Evolutionary conservation across 2,888 invertebrate genomes (phyloP).

Genomic region (Athrips mouffetella): DNA sequence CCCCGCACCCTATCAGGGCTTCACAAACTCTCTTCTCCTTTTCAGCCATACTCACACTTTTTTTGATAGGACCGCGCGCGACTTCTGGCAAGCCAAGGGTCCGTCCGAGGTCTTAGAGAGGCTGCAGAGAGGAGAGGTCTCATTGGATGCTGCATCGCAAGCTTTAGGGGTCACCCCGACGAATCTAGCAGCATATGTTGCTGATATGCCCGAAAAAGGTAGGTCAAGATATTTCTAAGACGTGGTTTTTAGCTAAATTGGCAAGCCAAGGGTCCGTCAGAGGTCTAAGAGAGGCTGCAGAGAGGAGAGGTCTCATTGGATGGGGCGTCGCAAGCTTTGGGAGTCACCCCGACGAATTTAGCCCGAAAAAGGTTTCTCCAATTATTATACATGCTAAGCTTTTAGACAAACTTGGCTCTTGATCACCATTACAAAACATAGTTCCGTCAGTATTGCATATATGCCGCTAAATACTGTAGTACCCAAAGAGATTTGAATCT

Average conservation of each 20-base stretch:
- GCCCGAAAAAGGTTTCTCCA: too few relatives aligned
- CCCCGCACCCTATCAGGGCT: too few relatives aligned
- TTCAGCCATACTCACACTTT: conserved; percentile 37
- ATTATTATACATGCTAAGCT: too few relatives aligned
- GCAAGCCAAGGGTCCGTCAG: conserved; percentile 87
- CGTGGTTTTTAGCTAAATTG: too few relatives aligned
- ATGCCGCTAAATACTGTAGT: too few relatives aligned
- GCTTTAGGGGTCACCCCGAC: conserved; percentile 87
- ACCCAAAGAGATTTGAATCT: too few relatives aligned
- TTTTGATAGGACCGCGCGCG: conserved; percentile 77
- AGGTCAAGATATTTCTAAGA: too few relatives aligned
- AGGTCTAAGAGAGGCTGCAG: conserved; percentile 83
- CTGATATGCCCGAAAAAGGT: conserved; percentile 34
- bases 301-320: conserved; percentile 85
- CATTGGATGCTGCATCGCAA: conserved; percentile 84
- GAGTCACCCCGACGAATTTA: conserved; percentile 86
- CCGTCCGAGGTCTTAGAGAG: conserved; percentile 85
- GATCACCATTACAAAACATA: too few relatives aligned
- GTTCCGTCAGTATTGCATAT: too few relatives aligned
- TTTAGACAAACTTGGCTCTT: too few relatives aligned
- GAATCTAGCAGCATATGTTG: conserved; percentile 83
- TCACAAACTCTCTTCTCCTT: too few relatives aligned
- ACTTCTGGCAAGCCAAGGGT: conserved; percentile 88
- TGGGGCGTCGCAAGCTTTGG: conserved; percentile 85
- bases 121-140: conserved; percentile 84